These are phyloP conservation scores for Clangula hyemalis DNA, from an alignment of 2,797 vertebrate genomes.

Conservation along the genomic window DNA sequence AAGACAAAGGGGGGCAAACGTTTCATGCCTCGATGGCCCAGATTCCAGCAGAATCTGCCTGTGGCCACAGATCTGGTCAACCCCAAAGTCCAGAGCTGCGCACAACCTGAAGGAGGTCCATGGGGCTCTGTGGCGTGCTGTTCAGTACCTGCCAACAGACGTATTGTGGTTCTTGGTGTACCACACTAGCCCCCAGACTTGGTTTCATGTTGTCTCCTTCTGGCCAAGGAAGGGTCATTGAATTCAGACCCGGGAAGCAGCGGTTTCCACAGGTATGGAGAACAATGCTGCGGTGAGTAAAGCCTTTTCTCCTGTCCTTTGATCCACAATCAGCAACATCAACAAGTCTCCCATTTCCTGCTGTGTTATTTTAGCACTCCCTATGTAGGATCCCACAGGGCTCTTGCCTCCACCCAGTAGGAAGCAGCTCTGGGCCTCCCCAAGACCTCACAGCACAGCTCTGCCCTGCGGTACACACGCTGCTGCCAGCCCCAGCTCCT, in stretches of 20 bases:
- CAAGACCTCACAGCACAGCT: not conserved
- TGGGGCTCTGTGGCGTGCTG: not conserved
- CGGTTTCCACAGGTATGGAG: not conserved
- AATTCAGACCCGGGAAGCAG: not conserved
- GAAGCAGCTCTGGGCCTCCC: not conserved
- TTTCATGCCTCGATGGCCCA: not conserved
- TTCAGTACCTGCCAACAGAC: not conserved
- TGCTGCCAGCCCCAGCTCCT: slow-evolving; percentile 29
- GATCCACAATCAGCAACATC: not conserved
- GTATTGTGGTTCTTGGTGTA: not conserved
- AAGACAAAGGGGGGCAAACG: not conserved
- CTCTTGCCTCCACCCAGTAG: not conserved
- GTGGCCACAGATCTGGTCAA: not conserved
- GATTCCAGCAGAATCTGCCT: not conserved
- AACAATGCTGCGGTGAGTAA: not conserved
- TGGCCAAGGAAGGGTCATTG: not conserved
- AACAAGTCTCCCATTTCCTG: not conserved
- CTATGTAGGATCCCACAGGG: not conserved
- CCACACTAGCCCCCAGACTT: not conserved
- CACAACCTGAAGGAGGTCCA: not conserved
- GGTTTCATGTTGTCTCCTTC: not conserved
- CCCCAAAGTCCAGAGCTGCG: not conserved
- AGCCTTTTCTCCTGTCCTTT: not conserved
- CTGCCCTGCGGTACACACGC: not conserved
- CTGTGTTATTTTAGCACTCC: not conserved